These are phyloP conservation scores for Acrocephalus scirpaceus DNA, from an alignment of 2,797 vertebrate species.

Conservation along the genomic window DNA sequence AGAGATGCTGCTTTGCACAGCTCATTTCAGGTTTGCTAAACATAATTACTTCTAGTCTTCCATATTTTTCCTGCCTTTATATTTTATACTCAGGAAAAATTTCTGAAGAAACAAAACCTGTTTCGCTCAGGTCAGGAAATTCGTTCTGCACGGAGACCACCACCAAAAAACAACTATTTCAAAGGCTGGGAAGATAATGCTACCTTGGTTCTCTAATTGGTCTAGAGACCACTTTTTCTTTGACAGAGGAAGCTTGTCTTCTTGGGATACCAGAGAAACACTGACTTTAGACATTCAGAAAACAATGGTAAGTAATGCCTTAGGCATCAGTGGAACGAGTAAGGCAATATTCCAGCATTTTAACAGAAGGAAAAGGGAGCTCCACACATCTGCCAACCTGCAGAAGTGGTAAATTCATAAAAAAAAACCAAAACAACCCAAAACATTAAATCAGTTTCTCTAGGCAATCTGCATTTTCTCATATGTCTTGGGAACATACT, in stretches of 20 bases:
- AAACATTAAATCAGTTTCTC: background rate
- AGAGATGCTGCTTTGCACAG: background rate
- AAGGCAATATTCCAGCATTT: background rate
- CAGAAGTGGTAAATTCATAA: background rate
- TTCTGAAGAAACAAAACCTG: slow-evolving; percentile 42
- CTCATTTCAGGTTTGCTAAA: background rate
- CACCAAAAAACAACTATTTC: slow-evolving; percentile 55
- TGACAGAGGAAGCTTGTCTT: background rate
- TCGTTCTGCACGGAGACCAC: slow-evolving; percentile 48
- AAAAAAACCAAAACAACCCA: fast-evolving
- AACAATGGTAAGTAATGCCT: background rate
- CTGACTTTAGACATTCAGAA: background rate
- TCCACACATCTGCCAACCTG: background rate
- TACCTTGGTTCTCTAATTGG: slow-evolving; percentile 8
- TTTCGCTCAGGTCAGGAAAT: slow-evolving; percentile 66
- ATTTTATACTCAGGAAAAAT: slow-evolving; percentile 42
- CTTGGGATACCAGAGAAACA: background rate
- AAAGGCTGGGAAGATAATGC: slow-evolving; percentile 30
- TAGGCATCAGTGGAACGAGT: background rate
- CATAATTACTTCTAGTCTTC: background rate
- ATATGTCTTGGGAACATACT: background rate
- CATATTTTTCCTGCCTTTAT: background rate
- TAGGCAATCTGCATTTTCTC: background rate
- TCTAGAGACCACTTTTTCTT: background rate
- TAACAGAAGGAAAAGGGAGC: background rate